These are phyloP conservation scores for Spodoptera frugiperda DNA, from an alignment of 1,140 invertebrate genomes.

Conservation along the genomic window DNA sequence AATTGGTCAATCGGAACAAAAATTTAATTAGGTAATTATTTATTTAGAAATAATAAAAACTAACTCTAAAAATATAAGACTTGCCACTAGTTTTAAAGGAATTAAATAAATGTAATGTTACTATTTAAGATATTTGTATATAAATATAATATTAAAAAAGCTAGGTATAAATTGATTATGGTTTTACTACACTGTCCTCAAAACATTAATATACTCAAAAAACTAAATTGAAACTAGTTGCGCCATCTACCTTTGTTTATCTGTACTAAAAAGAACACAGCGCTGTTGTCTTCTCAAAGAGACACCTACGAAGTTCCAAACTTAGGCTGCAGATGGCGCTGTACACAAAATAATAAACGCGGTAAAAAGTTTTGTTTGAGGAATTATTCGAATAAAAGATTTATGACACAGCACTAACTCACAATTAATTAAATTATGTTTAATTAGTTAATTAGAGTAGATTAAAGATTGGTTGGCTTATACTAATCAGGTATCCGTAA, in stretches of 20 bases:
- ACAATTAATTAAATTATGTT: no score
- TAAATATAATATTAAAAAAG: slow-evolving; percentile 5
- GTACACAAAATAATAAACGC: not conserved
- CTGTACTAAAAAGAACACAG: not conserved
- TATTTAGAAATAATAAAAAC: slow-evolving; percentile 5
- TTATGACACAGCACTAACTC: no score
- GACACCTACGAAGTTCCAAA: not conserved
- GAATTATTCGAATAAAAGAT: no score
- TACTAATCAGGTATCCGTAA: no score
- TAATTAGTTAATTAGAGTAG: no score
- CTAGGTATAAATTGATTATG: not conserved
- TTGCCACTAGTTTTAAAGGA: slow-evolving; percentile 21
- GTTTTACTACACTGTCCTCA: not conserved
- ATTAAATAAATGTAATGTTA: not conserved
- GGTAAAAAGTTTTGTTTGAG: not conserved
- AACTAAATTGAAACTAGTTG: not conserved
- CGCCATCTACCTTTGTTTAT: not conserved
- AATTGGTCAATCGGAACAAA: not conserved
- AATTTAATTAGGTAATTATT: not conserved
- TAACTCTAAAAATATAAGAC: slow-evolving; percentile 17
- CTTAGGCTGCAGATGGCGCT: not conserved
- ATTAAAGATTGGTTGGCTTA: no score
- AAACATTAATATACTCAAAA: not conserved
- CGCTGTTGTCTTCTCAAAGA: not conserved
- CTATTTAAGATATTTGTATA: not conserved